These are phyloP conservation scores for Agelas oroides DNA, from an alignment of 37 sponge, comb jelly and placozoan species.

Conservation along the genomic window DNA sequence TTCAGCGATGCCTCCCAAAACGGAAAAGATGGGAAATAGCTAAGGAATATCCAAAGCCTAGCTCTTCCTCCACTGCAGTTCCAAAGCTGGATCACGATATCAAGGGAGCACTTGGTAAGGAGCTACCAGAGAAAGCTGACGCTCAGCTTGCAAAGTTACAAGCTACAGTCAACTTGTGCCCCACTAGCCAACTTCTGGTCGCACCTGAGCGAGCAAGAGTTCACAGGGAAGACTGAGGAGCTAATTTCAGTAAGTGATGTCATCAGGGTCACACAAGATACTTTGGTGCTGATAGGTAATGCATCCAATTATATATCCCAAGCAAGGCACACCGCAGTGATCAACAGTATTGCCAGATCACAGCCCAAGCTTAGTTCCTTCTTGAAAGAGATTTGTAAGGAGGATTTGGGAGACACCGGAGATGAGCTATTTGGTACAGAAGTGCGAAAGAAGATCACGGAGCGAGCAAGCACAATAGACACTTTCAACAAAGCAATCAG, in stretches of 20 bases:
- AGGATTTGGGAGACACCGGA: too few relatives aligned
- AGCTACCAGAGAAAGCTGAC: neutral
- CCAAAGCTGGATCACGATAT: neutral
- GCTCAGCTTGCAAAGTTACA: neutral
- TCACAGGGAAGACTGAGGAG: too few relatives aligned
- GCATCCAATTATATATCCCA: neutral
- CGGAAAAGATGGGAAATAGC: neutral
- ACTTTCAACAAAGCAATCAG: neutral
- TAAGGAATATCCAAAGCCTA: neutral
- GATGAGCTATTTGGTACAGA: neutral
- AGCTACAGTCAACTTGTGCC: neutral
- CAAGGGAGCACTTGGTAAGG: neutral
- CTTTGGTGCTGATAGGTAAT: slow-evolving; percentile 7
- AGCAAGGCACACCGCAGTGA: neutral
- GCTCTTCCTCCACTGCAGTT: neutral
- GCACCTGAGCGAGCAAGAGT: neutral
- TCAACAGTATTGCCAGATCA: neutral
- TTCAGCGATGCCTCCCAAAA: neutral
- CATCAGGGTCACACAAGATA: neutral
- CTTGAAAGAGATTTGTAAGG: neutral
- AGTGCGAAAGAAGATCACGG: neutral
- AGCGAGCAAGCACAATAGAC: neutral
- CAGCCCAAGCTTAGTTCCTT: neutral
- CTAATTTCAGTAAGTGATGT: neutral
- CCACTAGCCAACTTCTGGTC: slow-evolving; percentile 11